Evolutionary conservation across 1,140 invertebrate genomes (phyloP), one percentile per base, ranked within the genome.

Genomic region (Bombus superbus): DNA sequence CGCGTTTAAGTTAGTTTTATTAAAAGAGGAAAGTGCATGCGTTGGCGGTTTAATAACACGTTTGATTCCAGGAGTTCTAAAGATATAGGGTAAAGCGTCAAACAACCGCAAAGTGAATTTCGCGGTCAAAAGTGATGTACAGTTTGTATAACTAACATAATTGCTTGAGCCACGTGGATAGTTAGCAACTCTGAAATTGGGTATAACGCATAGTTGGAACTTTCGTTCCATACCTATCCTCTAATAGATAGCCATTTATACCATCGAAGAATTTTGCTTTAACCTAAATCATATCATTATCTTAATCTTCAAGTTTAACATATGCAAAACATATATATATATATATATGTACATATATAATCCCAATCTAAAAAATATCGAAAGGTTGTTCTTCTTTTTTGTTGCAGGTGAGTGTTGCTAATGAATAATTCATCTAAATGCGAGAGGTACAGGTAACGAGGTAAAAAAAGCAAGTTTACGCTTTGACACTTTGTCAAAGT

Each of bases 71-170:
- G 53, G 44, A 72, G 35, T 62, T 64, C 3, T 11, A 44, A 74
- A 74, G 57, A 82, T 38, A 44, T 18, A n/a, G 32, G 25, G 2
- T 25, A 28, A 18, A 40, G 40, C 38, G 40, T 42, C 53, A 32
- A 82, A 57, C 25, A 68, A 71, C 38, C 66, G n/a, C 79, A 59
- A 59, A 81, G 28, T 42, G 47, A 81, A 80, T 80, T 80, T 72
- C 5, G 44, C 15, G 66, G 68, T 59, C 10, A 69, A 81, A 59
- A 72, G 47, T 81, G 68, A 81, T 72, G 59, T 81, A 72, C 42
- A 81, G 68, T 81, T 81, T 42, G 79, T 59, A 18, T 81, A 59
- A 71, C 47, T 72, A 38, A 40, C 47, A 42, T 59, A 81, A 72
- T 81, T 81, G 44, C 42, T 59, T 42, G 38, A 42, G 38, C 38